Evolutionary conservation across 2,888 invertebrate genomes (phyloP), one percentile per base, ranked within the genome.

Genomic region (Lasioglossum marginatum): DNA sequence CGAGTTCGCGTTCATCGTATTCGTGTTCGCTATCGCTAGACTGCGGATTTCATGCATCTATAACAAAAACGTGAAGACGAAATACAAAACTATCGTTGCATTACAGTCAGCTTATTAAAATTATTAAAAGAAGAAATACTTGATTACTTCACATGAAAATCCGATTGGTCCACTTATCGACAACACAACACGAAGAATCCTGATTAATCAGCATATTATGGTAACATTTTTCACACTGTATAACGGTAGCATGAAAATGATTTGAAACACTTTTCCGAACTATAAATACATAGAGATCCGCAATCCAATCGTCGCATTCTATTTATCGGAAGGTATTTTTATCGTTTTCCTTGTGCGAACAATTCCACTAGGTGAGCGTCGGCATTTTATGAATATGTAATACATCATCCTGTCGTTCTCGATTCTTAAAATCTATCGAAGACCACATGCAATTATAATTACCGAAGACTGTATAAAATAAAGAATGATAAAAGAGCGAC

Each of bases 371-470:
- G 19, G 6, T 6, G 31, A 31, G 8, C 31, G 8, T 63, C 31
- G 31, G 63, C 31, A 63, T 31, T 63, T 63, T 63, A 63, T 63
- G 16, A 63, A 63, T 63, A n/a, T n/a, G n/a, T n/a, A 31, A 63
- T 31, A 19, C 63, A 31, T 63, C 63, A 19, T 31, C 63, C 63
- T 63, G 63, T 31, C 31, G 63, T 63, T 63, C 63, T 31, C 31
- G 8, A 63, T 63, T 63, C 16, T 31, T 63, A 16, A 31, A 63
- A 31, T 63, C 16, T 31, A 31, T 63, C 31, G 0, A 8, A 6
- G 16, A 31, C 6, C 27, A 31, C 31, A 2, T 31, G 31, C 16
- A 31, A 63, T 63, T 63, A 31, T 16, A 63, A 63, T 63, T 16
- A 31, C 31, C 5, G 31, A 31, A 63, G 31, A 14, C 31, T 8